Base-by-base conservation (phyloP, 2,888 invertebrate genomes). In the Apeira syringaria region DNA sequence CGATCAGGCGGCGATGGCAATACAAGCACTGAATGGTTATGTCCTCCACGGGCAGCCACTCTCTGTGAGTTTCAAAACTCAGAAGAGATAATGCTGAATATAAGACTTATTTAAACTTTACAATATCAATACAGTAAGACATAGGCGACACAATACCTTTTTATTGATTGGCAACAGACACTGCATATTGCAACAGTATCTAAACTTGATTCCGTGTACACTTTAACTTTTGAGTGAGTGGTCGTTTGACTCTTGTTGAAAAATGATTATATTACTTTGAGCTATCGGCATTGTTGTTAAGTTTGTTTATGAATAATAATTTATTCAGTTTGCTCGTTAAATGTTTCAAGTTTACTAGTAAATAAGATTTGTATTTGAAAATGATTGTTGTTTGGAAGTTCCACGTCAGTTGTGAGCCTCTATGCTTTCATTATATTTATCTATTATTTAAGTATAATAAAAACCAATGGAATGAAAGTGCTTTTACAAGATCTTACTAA, bases 321-420 rank as follows among this genome's bases (percentile, higher is more conserved):
- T 89, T 89, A 89, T 89, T 89, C 87, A 82, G 86, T 89, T 89
- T 84, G 89, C 87, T 88, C 86, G 89, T 89, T 89, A 86, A 88
- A 88, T 86, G 73, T 89, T 88, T 87, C 88, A 89, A 88, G 87
- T 89, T 89, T 89, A 88, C 81, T 89, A 88, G 86, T 80, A 77
- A 66, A 85, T 86, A 88, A 86, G 87, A 83, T 79, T 75, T 82
- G 85, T 84, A 85, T 83, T 55, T 83, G 84, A 80, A 79, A 74
- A 80, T 81, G 83, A 80, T 83, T 85, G 86, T 86, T 88, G 79
- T 81, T 82, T 81, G 77, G 63, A 74, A 77, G 76, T 84, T 78
- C 80, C 81, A 76, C 80, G 73, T 82, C 79, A 81, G 80, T 86
- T 85, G 80, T 85, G 77, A 86, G 82, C 84, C n/a, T 78, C 70